Conservation (phyloP, 1,140 invertebrate genomes). For the Drosophila kohkoa region DNA sequence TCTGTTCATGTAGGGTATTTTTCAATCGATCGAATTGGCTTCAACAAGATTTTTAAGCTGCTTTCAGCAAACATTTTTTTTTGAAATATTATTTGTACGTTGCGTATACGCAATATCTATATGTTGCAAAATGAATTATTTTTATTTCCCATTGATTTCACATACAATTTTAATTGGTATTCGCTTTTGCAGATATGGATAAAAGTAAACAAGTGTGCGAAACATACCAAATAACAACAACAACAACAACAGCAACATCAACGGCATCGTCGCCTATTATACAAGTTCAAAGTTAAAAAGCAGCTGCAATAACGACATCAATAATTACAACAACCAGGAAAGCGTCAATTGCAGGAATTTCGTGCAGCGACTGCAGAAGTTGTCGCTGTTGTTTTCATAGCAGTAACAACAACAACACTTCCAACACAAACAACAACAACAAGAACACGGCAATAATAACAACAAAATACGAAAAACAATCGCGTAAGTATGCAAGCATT, state of each 20-base stretch:
- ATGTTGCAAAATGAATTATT: conserved; percentile 4
- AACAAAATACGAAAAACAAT: conserved; percentile 43
- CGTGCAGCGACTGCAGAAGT: conserved; percentile 20
- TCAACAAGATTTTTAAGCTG: neutral
- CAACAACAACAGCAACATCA: conserved; percentile 2
- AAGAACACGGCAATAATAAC: conserved; percentile 9
- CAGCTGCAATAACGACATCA: conserved; percentile 9
- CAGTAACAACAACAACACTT: conserved; percentile 17
- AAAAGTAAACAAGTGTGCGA: conserved; percentile 21
- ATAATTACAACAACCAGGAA: conserved; percentile 10
- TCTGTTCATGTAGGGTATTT: neutral
- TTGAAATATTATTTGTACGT: neutral
- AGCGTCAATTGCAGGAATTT: conserved; percentile 25
- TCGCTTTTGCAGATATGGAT: conserved; percentile 39
- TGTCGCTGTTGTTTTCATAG: conserved; percentile 25
- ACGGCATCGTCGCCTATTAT: conserved; percentile 4
- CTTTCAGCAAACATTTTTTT: neutral
- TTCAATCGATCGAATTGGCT: neutral
- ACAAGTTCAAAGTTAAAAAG: conserved; percentile 2
- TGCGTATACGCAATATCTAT: conserved; percentile 5
- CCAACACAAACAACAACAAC: conserved; percentile 14
- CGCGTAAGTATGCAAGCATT: conserved; percentile 37
- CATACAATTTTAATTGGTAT: conserved; percentile 11
- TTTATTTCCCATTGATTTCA: neutral
- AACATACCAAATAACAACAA: conserved; percentile 8